Percentiles rank a stretch among this genome's conserved stretches.
phyloP scores from a whole-genome alignment of 2,113 vertebrate species.

The Cichladusa arquata region DNA sequence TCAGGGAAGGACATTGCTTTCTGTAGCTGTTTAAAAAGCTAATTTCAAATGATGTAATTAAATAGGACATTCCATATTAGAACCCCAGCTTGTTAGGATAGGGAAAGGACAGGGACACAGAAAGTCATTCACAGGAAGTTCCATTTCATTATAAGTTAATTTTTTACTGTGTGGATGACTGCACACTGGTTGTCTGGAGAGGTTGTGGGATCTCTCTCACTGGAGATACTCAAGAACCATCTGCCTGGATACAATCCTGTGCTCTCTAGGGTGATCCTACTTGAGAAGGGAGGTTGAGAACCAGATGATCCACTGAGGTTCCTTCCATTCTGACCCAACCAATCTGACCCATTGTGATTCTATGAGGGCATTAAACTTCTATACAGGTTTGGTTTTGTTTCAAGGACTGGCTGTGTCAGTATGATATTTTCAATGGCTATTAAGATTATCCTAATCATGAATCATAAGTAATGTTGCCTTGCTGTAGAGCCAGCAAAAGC shows the following conservation, averaged over 20 bases:
- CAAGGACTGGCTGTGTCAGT: background rate
- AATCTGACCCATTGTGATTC: background rate
- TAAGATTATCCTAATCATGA: background rate
- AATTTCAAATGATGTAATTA: background rate
- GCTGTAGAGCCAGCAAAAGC: background rate
- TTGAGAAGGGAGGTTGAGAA: background rate
- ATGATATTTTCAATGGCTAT: background rate
- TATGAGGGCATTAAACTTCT: background rate
- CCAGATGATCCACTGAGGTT: too few species aligned
- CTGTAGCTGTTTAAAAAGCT: background rate
- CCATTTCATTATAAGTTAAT: background rate
- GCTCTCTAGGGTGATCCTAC: background rate
- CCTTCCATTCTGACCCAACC: background rate
- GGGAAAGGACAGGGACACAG: background rate
- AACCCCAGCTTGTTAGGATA: background rate
- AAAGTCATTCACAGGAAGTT: background rate
- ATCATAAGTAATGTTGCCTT: background rate
- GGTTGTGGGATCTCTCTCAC: background rate
- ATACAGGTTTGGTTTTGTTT: background rate
- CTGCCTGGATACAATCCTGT: background rate
- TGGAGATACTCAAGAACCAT: background rate
- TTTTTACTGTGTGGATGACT: fast-evolving
- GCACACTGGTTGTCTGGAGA: background rate
- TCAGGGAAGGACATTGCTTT: background rate
- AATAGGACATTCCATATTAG: background rate